Conservation (phyloP, 2,797 vertebrate genomes). For the Alcedo quadribrachys region DNA sequence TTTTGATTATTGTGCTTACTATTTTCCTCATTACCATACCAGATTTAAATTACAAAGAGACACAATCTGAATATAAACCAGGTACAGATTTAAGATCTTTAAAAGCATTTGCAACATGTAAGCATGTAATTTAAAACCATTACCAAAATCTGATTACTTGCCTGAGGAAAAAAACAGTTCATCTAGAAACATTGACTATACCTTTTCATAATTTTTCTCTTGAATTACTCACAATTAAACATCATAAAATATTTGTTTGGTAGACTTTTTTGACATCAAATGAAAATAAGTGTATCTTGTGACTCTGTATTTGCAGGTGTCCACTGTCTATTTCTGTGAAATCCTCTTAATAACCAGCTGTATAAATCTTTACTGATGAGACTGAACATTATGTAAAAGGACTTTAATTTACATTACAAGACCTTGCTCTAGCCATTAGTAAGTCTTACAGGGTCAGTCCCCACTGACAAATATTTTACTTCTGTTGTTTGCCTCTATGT, state of each 20-base stretch:
- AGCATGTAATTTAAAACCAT: slow-evolving; percentile 43
- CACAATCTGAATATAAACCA: slow-evolving; percentile 65
- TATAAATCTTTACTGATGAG: background rate
- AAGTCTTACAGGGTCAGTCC: background rate
- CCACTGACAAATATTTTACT: background rate
- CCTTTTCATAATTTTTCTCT: background rate
- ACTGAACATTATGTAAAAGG: background rate
- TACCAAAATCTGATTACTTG: slow-evolving; percentile 65
- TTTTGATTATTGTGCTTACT: slow-evolving; percentile 66
- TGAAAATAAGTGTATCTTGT: background rate
- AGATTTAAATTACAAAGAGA: slow-evolving; percentile 62
- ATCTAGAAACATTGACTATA: background rate
- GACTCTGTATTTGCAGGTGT: background rate
- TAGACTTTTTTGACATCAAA: background rate
- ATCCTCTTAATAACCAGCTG: background rate
- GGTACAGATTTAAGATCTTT: slow-evolving; percentile 40
- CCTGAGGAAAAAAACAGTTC: slow-evolving; percentile 22
- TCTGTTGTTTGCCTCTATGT: background rate
- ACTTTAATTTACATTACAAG: background rate
- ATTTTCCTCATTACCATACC: slow-evolving; percentile 57
- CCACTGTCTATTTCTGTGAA: background rate
- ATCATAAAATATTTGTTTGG: background rate
- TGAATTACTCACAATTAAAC: background rate
- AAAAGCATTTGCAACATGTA: slow-evolving; percentile 50
- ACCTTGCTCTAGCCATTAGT: background rate